Evolutionary conservation across 2,797 vertebrate genomes (phyloP), one percentile per base, ranked within the genome.

Genomic region (Coilia nasus): DNA sequence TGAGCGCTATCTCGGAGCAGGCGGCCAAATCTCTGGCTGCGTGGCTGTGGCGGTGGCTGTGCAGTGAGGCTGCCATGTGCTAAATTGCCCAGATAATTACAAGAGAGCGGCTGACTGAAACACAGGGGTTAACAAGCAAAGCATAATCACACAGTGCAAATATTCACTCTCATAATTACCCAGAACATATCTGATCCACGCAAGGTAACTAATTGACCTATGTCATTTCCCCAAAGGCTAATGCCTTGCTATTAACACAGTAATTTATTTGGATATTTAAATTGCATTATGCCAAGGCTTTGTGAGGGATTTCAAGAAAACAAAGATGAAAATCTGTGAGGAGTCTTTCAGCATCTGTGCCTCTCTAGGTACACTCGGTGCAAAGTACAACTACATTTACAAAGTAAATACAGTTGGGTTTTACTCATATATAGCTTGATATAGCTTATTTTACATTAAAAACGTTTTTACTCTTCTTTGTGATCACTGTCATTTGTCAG

Each of bases 81-180:
- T 87, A 83, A 83, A 87, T 85, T 85, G 82, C 57, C 59, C 50
- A 82, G 28, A 88, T 44, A 78, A 78, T 78, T 78, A 78, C 71
- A 78, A 9, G 71, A 44, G 71, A 41, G 71, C 17, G 19, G 31
- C 31, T 41, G 31, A 78, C 31, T 78, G 71, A 78, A 78, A 78
- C 71, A 78, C 25, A 82, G 62, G 60, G 83, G 86, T 83, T 56
- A 89, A 87, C 87, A 83, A 87, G 87, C 87, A 81, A 81, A 71
- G 81, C 87, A 86, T 88, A 88, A 88, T 89, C 86, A 85, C 82
- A 82, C 59, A 88, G 87, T 84, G 86, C 85, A 89, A 89, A 89
- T 90, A 88, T 85, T 88, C 81, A 15, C 85, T 87, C 84, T 85
- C 64, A 57, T 85, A 88, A 88, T 88, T 75, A 89, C 71, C 35